Conservation (phyloP, 2,797 vertebrate species). For the Ctenochaetus hawaiiensis region DNA sequence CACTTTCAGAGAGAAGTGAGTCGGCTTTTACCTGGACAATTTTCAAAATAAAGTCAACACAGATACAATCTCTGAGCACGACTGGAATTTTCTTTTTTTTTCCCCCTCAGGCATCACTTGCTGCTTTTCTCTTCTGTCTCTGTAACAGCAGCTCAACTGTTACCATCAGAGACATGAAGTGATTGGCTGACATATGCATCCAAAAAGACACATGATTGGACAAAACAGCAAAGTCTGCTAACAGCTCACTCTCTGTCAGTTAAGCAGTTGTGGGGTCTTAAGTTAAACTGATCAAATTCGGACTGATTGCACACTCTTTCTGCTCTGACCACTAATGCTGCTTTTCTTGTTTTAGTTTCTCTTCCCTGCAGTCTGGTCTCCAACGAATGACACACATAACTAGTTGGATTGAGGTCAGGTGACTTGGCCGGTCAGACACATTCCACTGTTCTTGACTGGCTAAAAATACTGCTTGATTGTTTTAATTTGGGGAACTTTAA, state of each 20-base stretch:
- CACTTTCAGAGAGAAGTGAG: slow-evolving; percentile 11
- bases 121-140: slow-evolving; percentile 13
- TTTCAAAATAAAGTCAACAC: slow-evolving; percentile 40
- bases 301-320: background rate
- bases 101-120: slow-evolving; percentile 26
- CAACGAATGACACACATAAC: background rate
- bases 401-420: background rate
- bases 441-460: background rate
- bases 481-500: no score
- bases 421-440: background rate
- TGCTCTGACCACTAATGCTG: no score
- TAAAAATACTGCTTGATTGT: no score
- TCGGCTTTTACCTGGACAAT: slow-evolving; percentile 27
- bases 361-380: background rate
- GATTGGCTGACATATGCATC: slow-evolving; percentile 30
- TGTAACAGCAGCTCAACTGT: slow-evolving; percentile 18
- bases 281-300: background rate
- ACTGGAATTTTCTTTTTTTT: slow-evolving; percentile 31
- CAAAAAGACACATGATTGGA: background rate
- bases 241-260: background rate
- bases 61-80: slow-evolving; percentile 39
- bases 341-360: background rate
- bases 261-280: background rate
- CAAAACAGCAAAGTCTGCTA: background rate
- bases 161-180: background rate